A percentile compares a stretch with the other conserved stretches of the same genome.
Evolutionary conservation across 2,113 vertebrate genomes (phyloP).

Genomic region (Garra rufa): DNA sequence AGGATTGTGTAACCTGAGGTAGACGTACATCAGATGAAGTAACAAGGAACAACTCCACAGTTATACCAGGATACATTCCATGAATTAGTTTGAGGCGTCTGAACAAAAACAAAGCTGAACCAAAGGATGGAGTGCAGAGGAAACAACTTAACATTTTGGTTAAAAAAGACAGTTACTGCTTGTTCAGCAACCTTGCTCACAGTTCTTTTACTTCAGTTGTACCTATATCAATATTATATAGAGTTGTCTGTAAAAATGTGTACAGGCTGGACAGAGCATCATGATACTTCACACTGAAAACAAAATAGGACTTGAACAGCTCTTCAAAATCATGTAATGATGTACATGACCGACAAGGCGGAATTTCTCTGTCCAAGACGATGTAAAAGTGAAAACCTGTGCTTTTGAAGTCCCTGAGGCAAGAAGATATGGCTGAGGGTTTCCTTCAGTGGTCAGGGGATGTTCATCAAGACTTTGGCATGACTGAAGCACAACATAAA

Average conservation of each 20-base stretch:
- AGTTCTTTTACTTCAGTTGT: slow-evolving; percentile 42
- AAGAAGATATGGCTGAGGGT: slow-evolving; percentile 35
- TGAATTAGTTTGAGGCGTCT: too few species aligned
- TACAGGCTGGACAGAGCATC: slow-evolving; percentile 32
- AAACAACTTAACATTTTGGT: slow-evolving; percentile 37
- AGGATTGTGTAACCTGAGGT: too few species aligned
- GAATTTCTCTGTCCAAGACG: too few species aligned
- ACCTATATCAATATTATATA: too few species aligned
- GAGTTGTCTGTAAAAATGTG: slow-evolving; percentile 44
- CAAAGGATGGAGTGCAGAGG: too few species aligned
- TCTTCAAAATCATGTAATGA: too few species aligned
- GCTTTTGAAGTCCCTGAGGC: slow-evolving; percentile 38
- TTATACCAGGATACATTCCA: too few species aligned
- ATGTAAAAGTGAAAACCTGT: slow-evolving; percentile 41
- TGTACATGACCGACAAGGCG: too few species aligned
- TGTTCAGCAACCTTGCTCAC: slow-evolving; percentile 46
- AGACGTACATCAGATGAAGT: too few species aligned
- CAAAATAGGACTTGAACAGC: too few species aligned
- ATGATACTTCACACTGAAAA: neutral
- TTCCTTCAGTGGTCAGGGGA: slow-evolving; percentile 16
- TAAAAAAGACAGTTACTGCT: slow-evolving; percentile 31
- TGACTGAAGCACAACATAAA: slow-evolving; percentile 32
- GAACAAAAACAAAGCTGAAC: too few species aligned
- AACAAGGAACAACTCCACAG: too few species aligned
- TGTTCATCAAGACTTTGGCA: slow-evolving; percentile 39